Conservation (phyloP, 2,888 invertebrate genomes). For the Colostygia pectinataria region DNA sequence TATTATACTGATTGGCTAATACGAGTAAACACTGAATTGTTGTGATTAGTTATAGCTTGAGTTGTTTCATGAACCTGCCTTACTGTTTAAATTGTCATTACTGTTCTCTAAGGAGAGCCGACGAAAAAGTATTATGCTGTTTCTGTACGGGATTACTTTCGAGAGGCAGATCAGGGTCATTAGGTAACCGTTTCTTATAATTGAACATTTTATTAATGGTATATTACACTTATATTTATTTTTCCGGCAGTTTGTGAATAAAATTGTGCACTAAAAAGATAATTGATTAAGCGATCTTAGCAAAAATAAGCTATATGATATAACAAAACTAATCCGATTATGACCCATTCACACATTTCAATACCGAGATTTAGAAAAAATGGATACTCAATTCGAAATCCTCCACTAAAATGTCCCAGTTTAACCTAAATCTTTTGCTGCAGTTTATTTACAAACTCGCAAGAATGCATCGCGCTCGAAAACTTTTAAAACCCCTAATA, state of each 20-base stretch:
- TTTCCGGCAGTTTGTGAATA: neutral
- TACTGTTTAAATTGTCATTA: neutral
- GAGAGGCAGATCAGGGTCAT: conserved; percentile 19
- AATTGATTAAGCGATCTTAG: too few relatives aligned
- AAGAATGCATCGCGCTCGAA: conserved; percentile 34
- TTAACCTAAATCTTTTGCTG: conserved; percentile 20
- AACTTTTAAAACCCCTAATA: conserved; percentile 50
- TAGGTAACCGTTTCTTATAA: conserved; percentile 15
- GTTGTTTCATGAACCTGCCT: too few relatives aligned
- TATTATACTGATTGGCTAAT: too few relatives aligned
- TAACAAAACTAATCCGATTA: too few relatives aligned
- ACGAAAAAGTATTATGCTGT: conserved; percentile 24
- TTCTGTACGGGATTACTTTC: conserved; percentile 21
- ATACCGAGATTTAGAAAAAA: too few relatives aligned
- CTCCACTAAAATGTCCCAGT: conserved; percentile 29
- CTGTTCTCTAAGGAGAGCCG: conserved; percentile 1
- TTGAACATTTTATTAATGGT: conserved; percentile 7
- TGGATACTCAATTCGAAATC: neutral
- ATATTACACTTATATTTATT: conserved; percentile 7
- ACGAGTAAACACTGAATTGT: too few relatives aligned
- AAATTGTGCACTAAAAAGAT: too few relatives aligned
- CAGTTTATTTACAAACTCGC: conserved; percentile 37
- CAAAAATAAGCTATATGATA: too few relatives aligned
- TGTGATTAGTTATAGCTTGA: too few relatives aligned
- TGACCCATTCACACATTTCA: too few relatives aligned